Percentiles rank a stretch among this genome's conserved stretches.
These are phyloP conservation scores for Rutpela maculata DNA, from an alignment of 2,888 invertebrate species.

Conservation along the genomic window DNA sequence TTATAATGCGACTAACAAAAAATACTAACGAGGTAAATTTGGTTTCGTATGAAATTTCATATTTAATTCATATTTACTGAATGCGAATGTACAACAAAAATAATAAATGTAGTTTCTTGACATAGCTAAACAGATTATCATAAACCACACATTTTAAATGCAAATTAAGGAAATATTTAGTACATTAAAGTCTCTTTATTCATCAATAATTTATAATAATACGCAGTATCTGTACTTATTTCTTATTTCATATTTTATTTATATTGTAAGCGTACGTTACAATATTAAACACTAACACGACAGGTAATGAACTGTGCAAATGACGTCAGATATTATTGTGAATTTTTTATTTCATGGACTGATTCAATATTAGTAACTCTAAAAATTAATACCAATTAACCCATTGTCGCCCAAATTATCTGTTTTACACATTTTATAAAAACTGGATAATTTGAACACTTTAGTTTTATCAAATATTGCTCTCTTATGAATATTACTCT, in stretches of 20 bases:
- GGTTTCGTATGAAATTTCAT: not conserved
- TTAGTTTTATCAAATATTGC: too few species aligned
- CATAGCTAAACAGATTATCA: constrained; percentile 2
- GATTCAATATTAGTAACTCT: too few species aligned
- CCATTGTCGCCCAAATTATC: too few species aligned
- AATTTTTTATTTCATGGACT: too few species aligned
- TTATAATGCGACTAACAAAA: too few species aligned
- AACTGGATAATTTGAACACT: too few species aligned
- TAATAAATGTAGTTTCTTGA: not conserved
- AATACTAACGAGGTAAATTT: not conserved
- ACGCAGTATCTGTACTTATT: constrained; percentile 7
- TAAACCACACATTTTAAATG: constrained; percentile 7
- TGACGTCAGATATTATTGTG: too few species aligned
- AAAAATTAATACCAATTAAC: too few species aligned
- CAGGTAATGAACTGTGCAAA: too few species aligned
- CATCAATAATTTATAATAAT: constrained; percentile 3
- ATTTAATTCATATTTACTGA: not conserved
- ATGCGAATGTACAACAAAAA: not conserved
- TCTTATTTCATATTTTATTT: constrained; percentile 6
- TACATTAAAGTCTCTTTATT: not conserved
- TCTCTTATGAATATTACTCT: too few species aligned
- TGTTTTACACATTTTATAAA: too few species aligned
- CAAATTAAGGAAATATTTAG: not conserved
- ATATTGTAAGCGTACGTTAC: not conserved
- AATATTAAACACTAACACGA: not conserved